Evolutionary conservation across 2,888 invertebrate species (phyloP).

Genomic region (Podabrus alpinus): DNA sequence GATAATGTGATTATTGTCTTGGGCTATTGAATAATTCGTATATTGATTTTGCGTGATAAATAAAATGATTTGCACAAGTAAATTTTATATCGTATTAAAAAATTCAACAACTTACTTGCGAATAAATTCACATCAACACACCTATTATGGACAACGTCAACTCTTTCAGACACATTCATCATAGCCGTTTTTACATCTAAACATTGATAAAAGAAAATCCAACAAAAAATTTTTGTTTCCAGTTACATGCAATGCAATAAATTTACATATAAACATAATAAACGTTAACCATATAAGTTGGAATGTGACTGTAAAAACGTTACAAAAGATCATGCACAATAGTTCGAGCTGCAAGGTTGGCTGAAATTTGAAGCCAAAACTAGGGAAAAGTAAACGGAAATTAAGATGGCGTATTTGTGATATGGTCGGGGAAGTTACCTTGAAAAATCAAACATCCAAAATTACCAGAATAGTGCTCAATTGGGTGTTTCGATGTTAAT

Average conservation of each 20-base stretch:
- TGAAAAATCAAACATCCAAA: neutral
- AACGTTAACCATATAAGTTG: neutral
- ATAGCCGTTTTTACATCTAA: neutral
- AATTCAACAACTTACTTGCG: neutral
- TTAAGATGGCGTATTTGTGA: neutral
- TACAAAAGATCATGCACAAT: neutral
- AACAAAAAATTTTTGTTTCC: neutral
- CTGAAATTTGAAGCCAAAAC: neutral
- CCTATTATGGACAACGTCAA: neutral
- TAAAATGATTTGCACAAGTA: neutral
- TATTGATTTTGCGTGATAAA: neutral
- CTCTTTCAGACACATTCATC: neutral
- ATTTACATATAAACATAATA: neutral
- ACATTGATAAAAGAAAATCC: neutral
- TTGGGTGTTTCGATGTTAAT: neutral
- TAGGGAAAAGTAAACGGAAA: neutral
- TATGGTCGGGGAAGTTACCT: neutral
- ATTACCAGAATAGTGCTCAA: neutral
- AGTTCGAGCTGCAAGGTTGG: neutral
- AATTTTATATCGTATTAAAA: no score
- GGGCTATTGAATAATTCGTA: neutral
- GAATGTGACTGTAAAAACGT: neutral
- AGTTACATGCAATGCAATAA: neutral
- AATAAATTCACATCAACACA: neutral
- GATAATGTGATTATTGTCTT: neutral